A percentile compares a stretch with the other conserved stretches of the same genome.
Conservation (phyloP, 2,888 invertebrate genomes). For the Cheilosia scutellata region DNA sequence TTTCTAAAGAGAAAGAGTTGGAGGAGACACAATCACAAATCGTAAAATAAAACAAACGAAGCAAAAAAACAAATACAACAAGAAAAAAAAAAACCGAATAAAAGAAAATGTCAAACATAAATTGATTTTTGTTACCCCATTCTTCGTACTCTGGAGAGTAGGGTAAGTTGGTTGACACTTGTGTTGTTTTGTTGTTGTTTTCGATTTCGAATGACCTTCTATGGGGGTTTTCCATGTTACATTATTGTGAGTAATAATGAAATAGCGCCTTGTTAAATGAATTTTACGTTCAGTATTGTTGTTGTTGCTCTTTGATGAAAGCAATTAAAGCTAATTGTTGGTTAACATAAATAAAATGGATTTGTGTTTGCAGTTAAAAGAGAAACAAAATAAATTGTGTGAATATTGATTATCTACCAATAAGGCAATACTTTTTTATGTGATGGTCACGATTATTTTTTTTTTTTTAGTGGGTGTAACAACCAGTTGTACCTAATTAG, state of each 20-base stretch:
- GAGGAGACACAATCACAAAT: slow-evolving; percentile 19
- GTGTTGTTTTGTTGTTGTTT: slow-evolving; percentile 73
- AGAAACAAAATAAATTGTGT: not conserved
- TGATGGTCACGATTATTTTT: not conserved
- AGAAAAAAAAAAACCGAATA: slow-evolving; percentile 30
- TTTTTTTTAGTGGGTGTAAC: not conserved
- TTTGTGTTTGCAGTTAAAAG: not conserved
- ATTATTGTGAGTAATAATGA: slow-evolving; percentile 47
- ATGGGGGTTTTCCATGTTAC: slow-evolving; percentile 70
- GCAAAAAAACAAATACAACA: slow-evolving; percentile 59
- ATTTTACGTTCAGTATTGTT: slow-evolving; percentile 30
- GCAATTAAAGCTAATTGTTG: slow-evolving; percentile 43
- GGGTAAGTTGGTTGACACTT: slow-evolving; percentile 74
- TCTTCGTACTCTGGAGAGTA: slow-evolving; percentile 63
- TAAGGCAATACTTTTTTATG: not conserved
- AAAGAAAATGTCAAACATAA: slow-evolving; percentile 75
- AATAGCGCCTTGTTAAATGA: slow-evolving; percentile 52
- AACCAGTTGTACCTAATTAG: not conserved
- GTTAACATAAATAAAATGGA: slow-evolving; percentile 28
- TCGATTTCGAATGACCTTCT: slow-evolving; percentile 76
- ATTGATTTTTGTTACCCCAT: slow-evolving; percentile 75
- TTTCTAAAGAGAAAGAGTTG: not conserved
- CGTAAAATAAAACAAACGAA: slow-evolving; percentile 32
- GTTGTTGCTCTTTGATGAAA: slow-evolving; percentile 32
- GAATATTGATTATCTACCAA: slow-evolving; percentile 9